Percentiles rank a stretch among this genome's conserved stretches.
phyloP scores from a whole-genome alignment of 64 coral and sea anemone genomes.

The Montipora sp. region DNA sequence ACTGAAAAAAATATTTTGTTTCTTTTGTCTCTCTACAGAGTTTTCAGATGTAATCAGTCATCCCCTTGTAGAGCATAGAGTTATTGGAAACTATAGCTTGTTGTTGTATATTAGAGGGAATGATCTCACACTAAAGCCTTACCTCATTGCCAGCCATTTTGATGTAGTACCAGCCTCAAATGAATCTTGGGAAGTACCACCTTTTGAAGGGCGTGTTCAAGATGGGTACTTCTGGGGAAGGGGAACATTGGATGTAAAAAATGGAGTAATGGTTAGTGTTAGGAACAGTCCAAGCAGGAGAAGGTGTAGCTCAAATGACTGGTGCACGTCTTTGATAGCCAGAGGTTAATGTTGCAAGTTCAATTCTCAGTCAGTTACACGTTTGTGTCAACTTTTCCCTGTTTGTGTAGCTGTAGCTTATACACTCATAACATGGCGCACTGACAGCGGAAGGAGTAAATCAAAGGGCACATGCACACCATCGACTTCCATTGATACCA shows the following conservation, averaged over 20 bases:
- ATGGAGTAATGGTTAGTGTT: constrained; percentile 90
- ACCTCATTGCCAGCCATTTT: constrained; percentile 86
- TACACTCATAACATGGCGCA: too few species aligned
- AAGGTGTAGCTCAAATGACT: too few species aligned
- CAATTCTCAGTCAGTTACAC: too few species aligned
- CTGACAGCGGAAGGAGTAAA: too few species aligned
- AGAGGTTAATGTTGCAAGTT: too few species aligned
- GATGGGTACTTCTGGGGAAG: constrained; percentile 93
- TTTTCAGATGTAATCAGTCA: constrained; percentile 67
- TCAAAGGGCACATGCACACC: too few species aligned
- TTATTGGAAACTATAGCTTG: constrained; percentile 84
- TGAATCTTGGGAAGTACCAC: constrained; percentile 92
- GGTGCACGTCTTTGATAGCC: too few species aligned
- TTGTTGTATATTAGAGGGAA: constrained; percentile 74
- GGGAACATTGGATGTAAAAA: constrained; percentile 92
- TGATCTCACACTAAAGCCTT: constrained; percentile 69
- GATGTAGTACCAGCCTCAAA: constrained; percentile 97
- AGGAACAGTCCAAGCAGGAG: too few species aligned
- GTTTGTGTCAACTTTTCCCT: too few species aligned
- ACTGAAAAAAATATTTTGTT: too few species aligned
- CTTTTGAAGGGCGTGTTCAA: constrained; percentile 85
- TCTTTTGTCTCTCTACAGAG: constrained; percentile 50
- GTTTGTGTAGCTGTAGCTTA: too few species aligned
- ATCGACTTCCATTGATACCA: too few species aligned
- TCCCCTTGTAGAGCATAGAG: constrained; percentile 70